Evolutionary conservation across 2,797 vertebrate species (phyloP).

Genomic region (Amniataba percoides): DNA sequence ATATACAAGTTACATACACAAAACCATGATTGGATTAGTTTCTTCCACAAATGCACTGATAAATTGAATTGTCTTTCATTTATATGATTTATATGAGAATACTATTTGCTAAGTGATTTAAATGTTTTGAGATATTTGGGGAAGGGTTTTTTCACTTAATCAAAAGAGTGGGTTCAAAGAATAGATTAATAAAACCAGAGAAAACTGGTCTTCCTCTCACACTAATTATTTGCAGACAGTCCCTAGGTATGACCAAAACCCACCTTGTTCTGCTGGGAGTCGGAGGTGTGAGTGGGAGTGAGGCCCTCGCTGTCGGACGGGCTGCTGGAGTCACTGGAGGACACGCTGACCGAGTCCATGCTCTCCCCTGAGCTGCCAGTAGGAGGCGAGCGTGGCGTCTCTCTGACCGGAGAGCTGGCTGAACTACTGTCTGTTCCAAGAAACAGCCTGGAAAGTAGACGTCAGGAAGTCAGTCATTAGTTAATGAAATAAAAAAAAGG

Average conservation of each 20-base stretch:
- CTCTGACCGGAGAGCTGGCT: slow-evolving; percentile 89
- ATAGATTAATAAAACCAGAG: background rate
- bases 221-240: background rate
- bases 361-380: slow-evolving; percentile 94
- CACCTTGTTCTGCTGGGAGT: slow-evolving; percentile 91
- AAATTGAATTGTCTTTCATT: background rate
- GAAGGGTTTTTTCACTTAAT: background rate
- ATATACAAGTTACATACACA: background rate
- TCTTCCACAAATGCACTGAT: background rate
- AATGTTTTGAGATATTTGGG: background rate
- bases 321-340: slow-evolving; percentile 91
- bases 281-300: slow-evolving; percentile 81
- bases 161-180: background rate
- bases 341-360: slow-evolving; percentile 94
- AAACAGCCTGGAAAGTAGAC: slow-evolving; percentile 86
- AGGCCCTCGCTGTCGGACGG: slow-evolving; percentile 88
- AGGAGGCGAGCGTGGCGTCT: slow-evolving; percentile 87
- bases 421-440: slow-evolving; percentile 86
- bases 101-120: no score
- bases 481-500: slow-evolving; percentile 49
- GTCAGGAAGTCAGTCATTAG: slow-evolving; percentile 40
- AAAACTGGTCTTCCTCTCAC: background rate
- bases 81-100: no score
- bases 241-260: background rate
- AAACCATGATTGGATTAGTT: background rate